Percentiles rank a stretch among this genome's conserved stretches.
Evolutionary conservation across 2,888 invertebrate genomes (phyloP).

Genomic region (Patella caerulea): DNA sequence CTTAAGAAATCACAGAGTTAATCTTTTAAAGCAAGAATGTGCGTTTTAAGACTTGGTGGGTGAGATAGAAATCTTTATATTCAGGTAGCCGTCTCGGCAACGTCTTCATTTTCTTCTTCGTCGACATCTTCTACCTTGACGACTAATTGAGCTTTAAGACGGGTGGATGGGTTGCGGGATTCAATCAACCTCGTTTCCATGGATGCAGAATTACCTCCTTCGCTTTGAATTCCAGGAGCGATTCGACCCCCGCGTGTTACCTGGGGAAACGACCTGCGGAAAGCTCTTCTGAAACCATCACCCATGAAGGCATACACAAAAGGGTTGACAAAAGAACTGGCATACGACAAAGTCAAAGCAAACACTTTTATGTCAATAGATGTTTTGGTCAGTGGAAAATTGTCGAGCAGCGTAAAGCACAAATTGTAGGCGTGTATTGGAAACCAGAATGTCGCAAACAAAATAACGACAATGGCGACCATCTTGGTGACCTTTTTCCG

Average conservation of each 20-base stretch:
- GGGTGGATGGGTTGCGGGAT: too few species aligned
- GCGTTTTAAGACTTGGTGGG: too few species aligned
- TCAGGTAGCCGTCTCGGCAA: too few species aligned
- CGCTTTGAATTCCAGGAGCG: slow-evolving; percentile 17
- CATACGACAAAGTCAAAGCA: slow-evolving; percentile 63
- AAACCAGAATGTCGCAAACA: slow-evolving; percentile 65
- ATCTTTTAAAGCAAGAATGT: too few species aligned
- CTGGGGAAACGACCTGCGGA: slow-evolving; percentile 56
- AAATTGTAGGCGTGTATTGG: slow-evolving; percentile 62
- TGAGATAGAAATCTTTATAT: too few species aligned
- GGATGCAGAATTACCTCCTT: slow-evolving; percentile 11
- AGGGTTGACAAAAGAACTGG: slow-evolving; percentile 66
- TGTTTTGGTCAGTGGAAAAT: slow-evolving; percentile 48
- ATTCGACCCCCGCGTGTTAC: slow-evolving; percentile 39
- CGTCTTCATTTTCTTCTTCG: too few species aligned
- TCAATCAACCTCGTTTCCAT: slow-evolving; percentile 17
- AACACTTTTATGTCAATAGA: slow-evolving; percentile 51
- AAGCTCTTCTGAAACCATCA: slow-evolving; percentile 63
- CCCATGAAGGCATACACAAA: slow-evolving; percentile 66
- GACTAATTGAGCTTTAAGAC: too few species aligned
- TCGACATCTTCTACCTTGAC: too few species aligned
- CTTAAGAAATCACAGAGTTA: too few species aligned
- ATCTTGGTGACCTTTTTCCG: slow-evolving; percentile 58
- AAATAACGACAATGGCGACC: slow-evolving; percentile 61
- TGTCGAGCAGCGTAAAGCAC: slow-evolving; percentile 46